These are phyloP conservation scores for Panthera tigris DNA, from an alignment of 2,113 vertebrate species.

Conservation along the genomic window DNA sequence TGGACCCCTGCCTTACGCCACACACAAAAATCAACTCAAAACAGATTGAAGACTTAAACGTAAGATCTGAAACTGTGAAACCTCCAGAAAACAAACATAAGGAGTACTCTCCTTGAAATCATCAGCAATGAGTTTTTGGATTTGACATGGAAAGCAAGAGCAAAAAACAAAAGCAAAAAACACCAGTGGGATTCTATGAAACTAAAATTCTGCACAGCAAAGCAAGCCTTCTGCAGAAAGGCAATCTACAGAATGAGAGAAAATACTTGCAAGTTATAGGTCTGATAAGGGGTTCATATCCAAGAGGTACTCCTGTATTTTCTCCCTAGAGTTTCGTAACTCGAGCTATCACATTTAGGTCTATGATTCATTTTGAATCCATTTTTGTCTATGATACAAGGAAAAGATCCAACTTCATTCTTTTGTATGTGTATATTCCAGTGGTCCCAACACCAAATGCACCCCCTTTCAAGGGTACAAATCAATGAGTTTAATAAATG, in stretches of 20 bases:
- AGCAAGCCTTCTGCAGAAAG: neutral
- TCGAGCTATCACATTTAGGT: neutral
- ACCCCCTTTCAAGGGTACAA: neutral
- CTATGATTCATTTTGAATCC: neutral
- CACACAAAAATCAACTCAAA: neutral
- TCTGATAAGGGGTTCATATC: neutral
- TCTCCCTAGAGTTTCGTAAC: neutral
- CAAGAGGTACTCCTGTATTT: neutral
- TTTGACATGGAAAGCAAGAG: neutral
- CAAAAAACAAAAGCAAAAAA: neutral
- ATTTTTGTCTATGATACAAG: neutral
- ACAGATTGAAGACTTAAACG: neutral
- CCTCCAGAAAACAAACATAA: neutral
- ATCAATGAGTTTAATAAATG: neutral
- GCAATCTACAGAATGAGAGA: neutral
- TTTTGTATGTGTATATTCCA: too few species aligned
- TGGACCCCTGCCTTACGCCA: neutral
- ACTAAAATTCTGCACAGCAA: neutral
- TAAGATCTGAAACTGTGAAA: neutral
- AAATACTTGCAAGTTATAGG: neutral
- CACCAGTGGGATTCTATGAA: neutral
- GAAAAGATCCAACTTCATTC: neutral
- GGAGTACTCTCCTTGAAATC: neutral
- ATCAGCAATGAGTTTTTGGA: neutral
- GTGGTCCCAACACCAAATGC: neutral